phyloP scores from a whole-genome alignment of 2,797 vertebrate species.

The Catharus ustulatus region DNA sequence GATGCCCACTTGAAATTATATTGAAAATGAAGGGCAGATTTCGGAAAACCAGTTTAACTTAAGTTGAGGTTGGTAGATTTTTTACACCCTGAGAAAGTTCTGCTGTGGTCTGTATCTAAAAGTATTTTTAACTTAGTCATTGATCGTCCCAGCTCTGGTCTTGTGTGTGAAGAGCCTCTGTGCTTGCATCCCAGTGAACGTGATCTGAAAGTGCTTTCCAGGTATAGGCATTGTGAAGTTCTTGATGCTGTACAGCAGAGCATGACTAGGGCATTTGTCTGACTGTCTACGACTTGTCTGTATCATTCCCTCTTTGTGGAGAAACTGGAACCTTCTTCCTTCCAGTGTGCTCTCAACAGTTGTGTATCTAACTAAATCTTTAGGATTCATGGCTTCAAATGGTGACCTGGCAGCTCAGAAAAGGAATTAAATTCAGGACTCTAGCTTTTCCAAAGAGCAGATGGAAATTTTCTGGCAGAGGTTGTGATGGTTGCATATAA shows the following conservation, averaged over 20 bases:
- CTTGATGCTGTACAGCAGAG: background rate
- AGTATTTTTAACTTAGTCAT: background rate
- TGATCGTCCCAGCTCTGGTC: background rate
- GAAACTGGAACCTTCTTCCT: background rate
- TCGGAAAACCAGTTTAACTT: background rate
- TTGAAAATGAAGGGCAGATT: background rate
- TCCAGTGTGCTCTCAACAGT: background rate
- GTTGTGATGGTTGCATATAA: background rate
- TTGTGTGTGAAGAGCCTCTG: background rate
- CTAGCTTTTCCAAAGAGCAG: background rate
- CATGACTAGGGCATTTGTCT: background rate
- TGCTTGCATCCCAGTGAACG: background rate
- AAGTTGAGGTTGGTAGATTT: background rate
- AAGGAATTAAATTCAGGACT: background rate
- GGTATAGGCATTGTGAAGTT: background rate
- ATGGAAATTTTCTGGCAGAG: background rate
- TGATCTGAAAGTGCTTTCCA: background rate
- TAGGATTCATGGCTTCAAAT: background rate
- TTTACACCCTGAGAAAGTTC: background rate
- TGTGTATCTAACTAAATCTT: background rate
- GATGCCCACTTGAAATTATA: background rate
- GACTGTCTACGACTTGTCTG: background rate
- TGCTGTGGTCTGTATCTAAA: background rate
- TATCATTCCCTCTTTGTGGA: background rate
- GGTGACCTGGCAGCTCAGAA: background rate